Percentiles rank a stretch among this genome's conserved stretches.
These are phyloP conservation scores for Manis crassicaudata DNA, from an alignment of 2,797 vertebrate species.

Conservation along the genomic window DNA sequence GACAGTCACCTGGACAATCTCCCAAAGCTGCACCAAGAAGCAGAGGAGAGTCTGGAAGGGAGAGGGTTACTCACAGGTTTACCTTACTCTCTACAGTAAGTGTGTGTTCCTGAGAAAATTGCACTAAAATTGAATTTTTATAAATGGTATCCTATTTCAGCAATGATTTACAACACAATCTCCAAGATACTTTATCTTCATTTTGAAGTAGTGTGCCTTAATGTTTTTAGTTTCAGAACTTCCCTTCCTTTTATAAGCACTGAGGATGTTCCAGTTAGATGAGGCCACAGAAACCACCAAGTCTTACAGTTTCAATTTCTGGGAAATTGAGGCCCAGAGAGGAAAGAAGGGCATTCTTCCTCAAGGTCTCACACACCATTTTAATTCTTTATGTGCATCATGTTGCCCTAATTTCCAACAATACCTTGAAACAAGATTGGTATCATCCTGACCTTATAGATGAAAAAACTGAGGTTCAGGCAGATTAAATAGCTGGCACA, in stretches of 20 bases:
- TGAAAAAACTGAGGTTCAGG: background rate
- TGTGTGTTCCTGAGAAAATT: conserved; percentile 71
- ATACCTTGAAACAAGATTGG: background rate
- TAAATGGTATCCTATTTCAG: conserved; percentile 72
- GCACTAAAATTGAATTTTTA: conserved; percentile 67
- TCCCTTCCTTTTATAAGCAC: conserved; percentile 34
- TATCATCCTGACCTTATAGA: background rate
- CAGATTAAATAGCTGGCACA: background rate
- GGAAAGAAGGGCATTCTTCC: background rate
- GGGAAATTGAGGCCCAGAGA: background rate
- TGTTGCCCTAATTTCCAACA: background rate
- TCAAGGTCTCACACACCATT: background rate
- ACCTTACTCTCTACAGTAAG: conserved; percentile 31
- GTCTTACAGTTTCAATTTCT: background rate
- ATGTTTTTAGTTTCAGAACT: conserved; percentile 19
- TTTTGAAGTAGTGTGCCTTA: conserved; percentile 45
- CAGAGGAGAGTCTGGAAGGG: background rate
- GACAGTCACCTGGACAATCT: fast-evolving
- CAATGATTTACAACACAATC: conserved; percentile 71
- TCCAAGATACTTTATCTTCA: conserved; percentile 66
- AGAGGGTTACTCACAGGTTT: background rate
- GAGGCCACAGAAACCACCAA: background rate
- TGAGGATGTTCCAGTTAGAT: background rate
- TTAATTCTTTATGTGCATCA: background rate
- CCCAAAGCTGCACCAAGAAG: background rate